Conservation (phyloP, 2,113 vertebrate genomes). For the Oreochromis spilurus region DNA sequence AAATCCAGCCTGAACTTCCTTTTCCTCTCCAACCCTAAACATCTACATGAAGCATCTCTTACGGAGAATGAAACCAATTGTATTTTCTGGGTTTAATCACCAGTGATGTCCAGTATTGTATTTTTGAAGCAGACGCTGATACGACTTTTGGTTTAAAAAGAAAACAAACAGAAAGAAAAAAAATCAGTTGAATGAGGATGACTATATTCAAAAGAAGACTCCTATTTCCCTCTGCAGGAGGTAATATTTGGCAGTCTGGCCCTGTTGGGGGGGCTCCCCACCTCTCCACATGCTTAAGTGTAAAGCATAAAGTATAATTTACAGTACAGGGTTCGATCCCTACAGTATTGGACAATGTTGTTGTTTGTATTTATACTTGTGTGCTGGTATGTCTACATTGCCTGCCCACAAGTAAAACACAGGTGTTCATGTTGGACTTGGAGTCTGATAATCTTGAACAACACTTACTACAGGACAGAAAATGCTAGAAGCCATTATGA, state of each 20-base stretch:
- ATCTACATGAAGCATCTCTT: neutral
- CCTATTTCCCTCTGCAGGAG: neutral
- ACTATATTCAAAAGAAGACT: neutral
- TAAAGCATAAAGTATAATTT: neutral
- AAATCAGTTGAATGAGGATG: accelerated
- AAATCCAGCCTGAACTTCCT: neutral
- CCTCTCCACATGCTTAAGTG: neutral
- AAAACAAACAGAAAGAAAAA: neutral
- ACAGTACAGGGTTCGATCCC: neutral
- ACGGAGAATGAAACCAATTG: accelerated
- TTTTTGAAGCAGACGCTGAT: neutral
- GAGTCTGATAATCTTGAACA: neutral
- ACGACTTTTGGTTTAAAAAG: neutral
- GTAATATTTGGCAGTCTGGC: neutral
- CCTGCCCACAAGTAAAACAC: neutral
- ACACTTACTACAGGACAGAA: neutral
- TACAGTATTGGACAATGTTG: neutral
- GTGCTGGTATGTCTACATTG: neutral
- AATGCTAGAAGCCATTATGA: neutral
- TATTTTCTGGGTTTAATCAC: neutral
- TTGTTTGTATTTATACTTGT: neutral
- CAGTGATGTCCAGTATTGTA: neutral
- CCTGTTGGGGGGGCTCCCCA: accelerated
- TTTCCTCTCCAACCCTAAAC: neutral
- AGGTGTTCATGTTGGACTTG: neutral